Percentiles rank a stretch among this genome's conserved stretches.
Conservation (phyloP, 2,113 vertebrate genomes). For the Hiodon tergisus region DNA sequence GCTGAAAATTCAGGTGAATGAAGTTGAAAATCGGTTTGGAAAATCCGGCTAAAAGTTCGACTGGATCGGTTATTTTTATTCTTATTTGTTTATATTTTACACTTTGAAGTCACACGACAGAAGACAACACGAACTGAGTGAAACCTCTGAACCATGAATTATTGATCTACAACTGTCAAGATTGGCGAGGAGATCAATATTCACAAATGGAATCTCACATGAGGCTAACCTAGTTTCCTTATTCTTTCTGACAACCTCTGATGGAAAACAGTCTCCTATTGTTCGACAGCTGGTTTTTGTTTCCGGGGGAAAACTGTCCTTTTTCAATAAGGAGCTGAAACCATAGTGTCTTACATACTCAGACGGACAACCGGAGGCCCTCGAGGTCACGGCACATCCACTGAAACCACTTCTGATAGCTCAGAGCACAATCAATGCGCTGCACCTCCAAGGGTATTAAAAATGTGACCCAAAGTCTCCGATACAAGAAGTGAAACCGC, state of each 20-base stretch:
- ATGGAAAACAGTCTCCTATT: too few species aligned
- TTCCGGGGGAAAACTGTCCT: neutral
- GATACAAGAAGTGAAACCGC: too few species aligned
- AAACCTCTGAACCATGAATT: conserved; percentile 10
- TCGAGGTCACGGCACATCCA: neutral
- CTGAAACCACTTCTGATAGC: too few species aligned
- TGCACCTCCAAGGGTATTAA: too few species aligned
- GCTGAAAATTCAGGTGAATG: neutral
- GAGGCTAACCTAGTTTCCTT: neutral
- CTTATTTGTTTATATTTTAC: neutral
- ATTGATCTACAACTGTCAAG: conserved; percentile 13
- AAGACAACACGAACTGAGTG: conserved; percentile 1
- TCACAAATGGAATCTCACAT: neutral
- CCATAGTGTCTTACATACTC: neutral
- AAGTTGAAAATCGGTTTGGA: neutral
- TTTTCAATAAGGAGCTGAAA: neutral
- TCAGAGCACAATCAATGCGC: too few species aligned
- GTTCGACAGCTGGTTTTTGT: neutral
- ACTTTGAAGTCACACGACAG: neutral
- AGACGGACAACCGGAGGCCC: neutral
- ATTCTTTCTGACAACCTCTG: neutral
- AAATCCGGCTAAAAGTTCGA: neutral
- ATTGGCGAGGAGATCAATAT: neutral
- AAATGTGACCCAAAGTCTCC: too few species aligned
- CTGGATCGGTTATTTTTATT: neutral